Evolutionary conservation across 2,888 invertebrate species (phyloP).

Genomic region (Pollenia amentaria): DNA sequence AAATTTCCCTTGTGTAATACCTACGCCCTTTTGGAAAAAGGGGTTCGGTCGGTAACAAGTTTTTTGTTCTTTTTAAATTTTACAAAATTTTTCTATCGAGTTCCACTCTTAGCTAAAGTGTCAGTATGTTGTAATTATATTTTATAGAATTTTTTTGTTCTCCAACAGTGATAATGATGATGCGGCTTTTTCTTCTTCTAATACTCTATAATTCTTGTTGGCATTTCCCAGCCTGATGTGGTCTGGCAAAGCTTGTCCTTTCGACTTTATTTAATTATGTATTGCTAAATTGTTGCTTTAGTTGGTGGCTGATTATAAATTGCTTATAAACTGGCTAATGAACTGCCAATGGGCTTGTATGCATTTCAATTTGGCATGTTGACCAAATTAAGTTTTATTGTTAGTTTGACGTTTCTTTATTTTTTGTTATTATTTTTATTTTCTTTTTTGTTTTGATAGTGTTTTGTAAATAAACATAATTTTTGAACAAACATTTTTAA

Average conservation of each 20-base stretch:
- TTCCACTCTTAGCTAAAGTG: conserved; percentile 15
- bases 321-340: conserved; percentile 70
- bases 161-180: conserved; percentile 11
- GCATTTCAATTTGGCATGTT: conserved; percentile 44
- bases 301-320: conserved; percentile 67
- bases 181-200: conserved; percentile 21
- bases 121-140: conserved; percentile 5
- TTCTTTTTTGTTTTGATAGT: conserved; percentile 11
- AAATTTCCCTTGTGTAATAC: conserved; percentile 3
- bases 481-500: conserved; percentile 35
- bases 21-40: conserved; percentile 7
- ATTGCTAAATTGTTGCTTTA: conserved; percentile 71
- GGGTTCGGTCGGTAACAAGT: conserved; percentile 1
- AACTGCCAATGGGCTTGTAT: conserved; percentile 64
- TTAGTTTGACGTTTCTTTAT: not conserved
- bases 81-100: conserved; percentile 37
- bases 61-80: not conserved
- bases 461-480: conserved; percentile 27
- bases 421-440: not conserved
- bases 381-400: conserved; percentile 44
- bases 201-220: not conserved
- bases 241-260: conserved; percentile 37
- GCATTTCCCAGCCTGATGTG: conserved; percentile 23
- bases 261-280: conserved; percentile 60
- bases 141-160: not conserved